Conservation (phyloP, 30 jellyfish, hydroid and myxozoan genomes). For the Hydra vulgaris region DNA sequence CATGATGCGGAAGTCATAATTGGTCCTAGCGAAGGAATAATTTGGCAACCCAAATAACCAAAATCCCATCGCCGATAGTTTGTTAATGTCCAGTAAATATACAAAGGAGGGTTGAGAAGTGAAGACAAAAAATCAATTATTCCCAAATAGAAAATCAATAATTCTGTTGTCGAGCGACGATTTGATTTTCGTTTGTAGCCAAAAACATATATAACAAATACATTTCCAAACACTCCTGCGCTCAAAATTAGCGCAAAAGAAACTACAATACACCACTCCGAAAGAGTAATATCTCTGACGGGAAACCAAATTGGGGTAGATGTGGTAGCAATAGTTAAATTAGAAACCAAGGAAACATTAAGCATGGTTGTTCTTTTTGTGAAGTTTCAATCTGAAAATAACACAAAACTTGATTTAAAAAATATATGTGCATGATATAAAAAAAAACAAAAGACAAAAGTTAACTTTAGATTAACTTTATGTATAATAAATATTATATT, state of each 20-base stretch:
- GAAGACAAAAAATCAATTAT: conserved; percentile 20
- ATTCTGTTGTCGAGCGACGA: conserved; percentile 20
- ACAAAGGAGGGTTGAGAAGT: conserved; percentile 18
- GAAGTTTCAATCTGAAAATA: too few relatives aligned
- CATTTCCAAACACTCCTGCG: conserved; percentile 24
- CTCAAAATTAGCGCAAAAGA: conserved; percentile 19
- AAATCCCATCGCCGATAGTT: conserved; percentile 17
- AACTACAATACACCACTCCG: conserved; percentile 15
- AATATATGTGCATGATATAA: too few relatives aligned
- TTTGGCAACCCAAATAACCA: conserved; percentile 25
- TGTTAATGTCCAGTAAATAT: conserved; percentile 14
- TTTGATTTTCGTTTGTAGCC: conserved; percentile 8
- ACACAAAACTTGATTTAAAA: too few relatives aligned
- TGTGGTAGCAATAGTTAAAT: too few relatives aligned
- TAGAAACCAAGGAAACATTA: too few relatives aligned
- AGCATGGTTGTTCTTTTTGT: too few relatives aligned
- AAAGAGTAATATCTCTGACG: too few relatives aligned
- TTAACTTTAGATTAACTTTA: too few relatives aligned
- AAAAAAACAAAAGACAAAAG: too few relatives aligned
- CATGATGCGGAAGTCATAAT: conserved; percentile 21
- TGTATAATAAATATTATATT: too few relatives aligned
- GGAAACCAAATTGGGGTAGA: too few relatives aligned
- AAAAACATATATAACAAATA: conserved; percentile 16
- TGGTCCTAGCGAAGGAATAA: conserved; percentile 23
- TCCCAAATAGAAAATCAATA: conserved; percentile 24